Evolutionary conservation across 1,140 invertebrate species (phyloP).

Genomic region (Drosophila varians): DNA sequence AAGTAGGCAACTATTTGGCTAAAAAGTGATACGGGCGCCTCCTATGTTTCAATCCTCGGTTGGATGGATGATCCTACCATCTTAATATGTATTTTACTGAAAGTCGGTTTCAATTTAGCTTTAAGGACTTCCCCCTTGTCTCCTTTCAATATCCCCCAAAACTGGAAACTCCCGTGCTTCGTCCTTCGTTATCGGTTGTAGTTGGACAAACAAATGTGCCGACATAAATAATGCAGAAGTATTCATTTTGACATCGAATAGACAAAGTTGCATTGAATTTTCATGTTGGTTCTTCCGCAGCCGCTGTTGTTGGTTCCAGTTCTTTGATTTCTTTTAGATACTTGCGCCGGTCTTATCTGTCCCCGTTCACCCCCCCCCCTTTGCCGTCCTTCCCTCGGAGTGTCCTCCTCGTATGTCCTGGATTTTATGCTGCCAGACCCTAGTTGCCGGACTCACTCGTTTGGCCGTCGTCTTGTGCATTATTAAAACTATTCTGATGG

Average conservation of each 20-base stretch:
- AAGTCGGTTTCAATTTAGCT: slow-evolving; percentile 4
- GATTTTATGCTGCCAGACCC: slow-evolving; percentile 72
- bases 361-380: slow-evolving; percentile 4
- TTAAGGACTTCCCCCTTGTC: not conserved
- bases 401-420: slow-evolving; percentile 70
- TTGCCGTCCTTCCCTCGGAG: slow-evolving; percentile 1
- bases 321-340: slow-evolving; percentile 31
- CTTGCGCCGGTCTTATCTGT: slow-evolving; percentile 63
- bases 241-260: slow-evolving; percentile 82
- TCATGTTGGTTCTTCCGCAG: slow-evolving; percentile 40
- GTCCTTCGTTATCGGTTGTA: slow-evolving; percentile 57
- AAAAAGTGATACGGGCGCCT: slow-evolving; percentile 7
- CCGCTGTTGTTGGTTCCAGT: slow-evolving; percentile 11
- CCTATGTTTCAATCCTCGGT: not conserved
- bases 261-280: slow-evolving; percentile 72
- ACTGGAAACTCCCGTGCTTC: not conserved
- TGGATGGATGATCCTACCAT: no score
- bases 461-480: slow-evolving; percentile 76
- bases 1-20: slow-evolving; percentile 14
- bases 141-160: no score
- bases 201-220: slow-evolving; percentile 68
- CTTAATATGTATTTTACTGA: no score
- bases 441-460: slow-evolving; percentile 44
- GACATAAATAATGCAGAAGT: slow-evolving; percentile 79
- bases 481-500: slow-evolving; percentile 81